These are phyloP conservation scores for Magallana gigas DNA, from an alignment of 1,140 invertebrate genomes.

Conservation along the genomic window DNA sequence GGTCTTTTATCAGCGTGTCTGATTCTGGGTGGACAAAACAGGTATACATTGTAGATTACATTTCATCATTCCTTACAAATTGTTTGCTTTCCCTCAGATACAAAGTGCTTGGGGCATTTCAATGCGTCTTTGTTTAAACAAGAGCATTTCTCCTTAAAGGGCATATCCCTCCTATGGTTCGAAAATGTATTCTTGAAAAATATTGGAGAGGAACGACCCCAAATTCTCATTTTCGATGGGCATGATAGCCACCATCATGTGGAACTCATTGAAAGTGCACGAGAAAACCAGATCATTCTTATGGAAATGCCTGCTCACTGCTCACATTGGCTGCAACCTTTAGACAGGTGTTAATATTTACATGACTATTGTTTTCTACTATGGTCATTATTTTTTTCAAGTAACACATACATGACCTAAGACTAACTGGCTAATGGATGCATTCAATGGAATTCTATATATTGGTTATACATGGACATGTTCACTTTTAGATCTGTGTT, in stretches of 20 bases:
- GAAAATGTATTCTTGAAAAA: not conserved
- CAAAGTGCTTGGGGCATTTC: too few relatives aligned
- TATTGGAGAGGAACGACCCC: slow-evolving; percentile 33
- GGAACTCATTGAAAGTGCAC: slow-evolving; percentile 40
- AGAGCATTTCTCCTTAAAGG: not conserved
- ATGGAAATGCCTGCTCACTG: slow-evolving; percentile 16
- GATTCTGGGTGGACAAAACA: slow-evolving; percentile 44
- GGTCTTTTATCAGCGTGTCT: slow-evolving; percentile 27
- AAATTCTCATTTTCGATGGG: slow-evolving; percentile 40
- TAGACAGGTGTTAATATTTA: not conserved
- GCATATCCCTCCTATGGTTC: slow-evolving; percentile 36
- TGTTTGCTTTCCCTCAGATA: too few relatives aligned
- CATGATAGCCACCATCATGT: slow-evolving; percentile 48
- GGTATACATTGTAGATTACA: not conserved
- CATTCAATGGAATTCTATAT: not conserved
- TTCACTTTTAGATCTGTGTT: not conserved
- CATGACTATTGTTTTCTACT: too few relatives aligned
- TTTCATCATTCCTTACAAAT: too few relatives aligned
- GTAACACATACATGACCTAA: not conserved
- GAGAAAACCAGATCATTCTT: slow-evolving; percentile 32
- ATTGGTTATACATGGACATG: not conserved
- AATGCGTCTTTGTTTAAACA: too few relatives aligned
- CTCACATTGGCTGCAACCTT: slow-evolving; percentile 39
- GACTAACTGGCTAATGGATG: not conserved
- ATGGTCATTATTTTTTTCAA: too few relatives aligned